These are phyloP conservation scores for Cryptoleucopteryx plumbea DNA, from an alignment of 2,113 vertebrate species.

Conservation along the genomic window DNA sequence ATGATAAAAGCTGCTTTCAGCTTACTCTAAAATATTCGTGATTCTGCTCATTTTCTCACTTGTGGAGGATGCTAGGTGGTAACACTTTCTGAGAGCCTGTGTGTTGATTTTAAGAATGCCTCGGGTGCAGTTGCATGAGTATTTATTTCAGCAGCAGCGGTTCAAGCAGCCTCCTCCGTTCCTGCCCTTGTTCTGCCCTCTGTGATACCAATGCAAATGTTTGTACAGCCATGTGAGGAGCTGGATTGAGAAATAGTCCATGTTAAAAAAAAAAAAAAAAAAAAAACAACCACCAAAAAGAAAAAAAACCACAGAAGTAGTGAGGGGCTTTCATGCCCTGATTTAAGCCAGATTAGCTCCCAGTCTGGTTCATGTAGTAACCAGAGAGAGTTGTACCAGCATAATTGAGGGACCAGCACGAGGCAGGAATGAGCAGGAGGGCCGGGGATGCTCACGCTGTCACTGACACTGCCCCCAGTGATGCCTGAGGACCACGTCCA, in stretches of 20 bases:
- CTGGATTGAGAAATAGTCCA: constrained; percentile 4
- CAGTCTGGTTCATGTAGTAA: background rate
- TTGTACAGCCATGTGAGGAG: background rate
- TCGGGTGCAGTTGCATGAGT: background rate
- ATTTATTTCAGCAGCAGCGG: constrained; percentile 1
- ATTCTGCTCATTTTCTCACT: constrained; percentile 5
- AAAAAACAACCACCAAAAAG: too few species aligned
- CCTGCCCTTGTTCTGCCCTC: constrained; percentile 35
- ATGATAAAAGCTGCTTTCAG: constrained; percentile 20
- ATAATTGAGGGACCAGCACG: background rate
- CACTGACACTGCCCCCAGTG: background rate
- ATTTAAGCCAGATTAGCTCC: background rate
- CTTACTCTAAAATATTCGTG: background rate
- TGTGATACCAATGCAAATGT: constrained; percentile 28
- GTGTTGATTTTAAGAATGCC: constrained; percentile 22
- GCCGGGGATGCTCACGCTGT: background rate
- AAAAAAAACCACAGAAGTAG: background rate
- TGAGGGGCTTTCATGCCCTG: background rate
- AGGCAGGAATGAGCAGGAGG: background rate
- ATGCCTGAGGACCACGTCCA: background rate
- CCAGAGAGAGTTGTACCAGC: background rate
- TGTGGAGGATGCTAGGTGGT: background rate
- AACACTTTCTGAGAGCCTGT: background rate
- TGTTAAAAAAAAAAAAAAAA: background rate
- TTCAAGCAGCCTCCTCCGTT: background rate